Conservation (phyloP, 1,140 invertebrate species). For the Galleria mellonella region DNA sequence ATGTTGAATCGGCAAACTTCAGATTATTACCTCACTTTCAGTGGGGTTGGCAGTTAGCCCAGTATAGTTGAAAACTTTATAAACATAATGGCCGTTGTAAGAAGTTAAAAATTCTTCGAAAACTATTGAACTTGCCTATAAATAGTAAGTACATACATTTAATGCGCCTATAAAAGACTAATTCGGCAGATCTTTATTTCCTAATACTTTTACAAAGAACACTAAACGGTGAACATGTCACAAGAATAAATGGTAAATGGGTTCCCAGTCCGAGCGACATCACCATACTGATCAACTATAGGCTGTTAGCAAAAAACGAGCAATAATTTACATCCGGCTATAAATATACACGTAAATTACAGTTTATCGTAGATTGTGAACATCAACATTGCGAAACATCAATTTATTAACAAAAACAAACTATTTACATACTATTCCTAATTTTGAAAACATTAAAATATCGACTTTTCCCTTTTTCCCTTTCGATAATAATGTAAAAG, state of each 20-base stretch:
- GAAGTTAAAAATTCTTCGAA: slow-evolving; percentile 36
- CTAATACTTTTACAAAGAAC: slow-evolving; percentile 54
- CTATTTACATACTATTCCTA: slow-evolving; percentile 53
- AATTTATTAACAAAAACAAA: slow-evolving; percentile 66
- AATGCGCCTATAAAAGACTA: slow-evolving; percentile 60
- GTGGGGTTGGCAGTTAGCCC: slow-evolving; percentile 20
- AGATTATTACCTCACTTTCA: slow-evolving; percentile 18
- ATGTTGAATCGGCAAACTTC: slow-evolving; percentile 28
- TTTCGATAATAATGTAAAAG: not conserved
- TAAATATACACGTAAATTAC: slow-evolving; percentile 5
- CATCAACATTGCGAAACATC: slow-evolving; percentile 64
- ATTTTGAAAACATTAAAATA: slow-evolving; percentile 48
- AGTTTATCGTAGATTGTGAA: slow-evolving; percentile 34
- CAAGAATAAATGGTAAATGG: slow-evolving; percentile 1
- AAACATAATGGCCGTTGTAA: slow-evolving; percentile 28
- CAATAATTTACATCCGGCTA: slow-evolving; percentile 4
- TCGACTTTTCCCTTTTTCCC: slow-evolving; percentile 35
- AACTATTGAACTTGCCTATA: slow-evolving; percentile 33
- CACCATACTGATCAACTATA: not conserved
- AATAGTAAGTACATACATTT: slow-evolving; percentile 22
- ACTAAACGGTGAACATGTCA: slow-evolving; percentile 47
- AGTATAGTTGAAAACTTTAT: slow-evolving; percentile 26
- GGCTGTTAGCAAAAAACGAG: slow-evolving; percentile 8
- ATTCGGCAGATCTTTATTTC: slow-evolving; percentile 58
- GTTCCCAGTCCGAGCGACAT: not conserved